phyloP scores from a whole-genome alignment of 92 coral and sea anemone genomes.

The Micromussa lordhowensis region DNA sequence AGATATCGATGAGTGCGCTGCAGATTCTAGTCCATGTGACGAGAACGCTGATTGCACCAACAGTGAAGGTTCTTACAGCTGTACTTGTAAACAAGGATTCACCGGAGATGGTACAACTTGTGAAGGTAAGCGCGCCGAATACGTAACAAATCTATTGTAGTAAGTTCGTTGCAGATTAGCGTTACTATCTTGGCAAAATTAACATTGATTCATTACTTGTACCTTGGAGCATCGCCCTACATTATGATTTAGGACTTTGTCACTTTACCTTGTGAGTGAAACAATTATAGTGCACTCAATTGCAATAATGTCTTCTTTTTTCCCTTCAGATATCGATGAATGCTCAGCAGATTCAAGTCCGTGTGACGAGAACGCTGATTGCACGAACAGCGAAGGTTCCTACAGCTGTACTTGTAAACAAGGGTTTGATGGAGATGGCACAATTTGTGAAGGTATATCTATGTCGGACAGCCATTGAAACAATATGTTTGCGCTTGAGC shows the following conservation, averaged over 20 bases:
- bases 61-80: slow-evolving; percentile 71
- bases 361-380: slow-evolving; percentile 32
- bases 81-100: slow-evolving; percentile 69
- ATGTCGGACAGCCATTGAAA: not conserved
- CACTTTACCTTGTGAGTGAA: too few relatives aligned
- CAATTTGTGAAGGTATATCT: not conserved
- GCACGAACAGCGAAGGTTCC: slow-evolving; percentile 33
- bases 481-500: not conserved
- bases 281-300: too few relatives aligned
- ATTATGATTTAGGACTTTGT: too few relatives aligned
- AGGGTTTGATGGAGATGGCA: slow-evolving; percentile 37
- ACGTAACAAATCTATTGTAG: too few relatives aligned
- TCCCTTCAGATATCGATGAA: slow-evolving; percentile 36
- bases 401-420: slow-evolving; percentile 57
- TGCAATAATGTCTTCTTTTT: not conserved
- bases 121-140: slow-evolving; percentile 35
- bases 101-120: slow-evolving; percentile 70
- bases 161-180: too few relatives aligned
- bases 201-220: too few relatives aligned
- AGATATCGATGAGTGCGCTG: slow-evolving; percentile 68
- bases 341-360: slow-evolving; percentile 33
- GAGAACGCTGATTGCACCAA: slow-evolving; percentile 67
- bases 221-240: too few relatives aligned
- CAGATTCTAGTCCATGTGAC: slow-evolving; percentile 40
- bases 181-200: too few relatives aligned